These are phyloP conservation scores for Hipposideros larvatus DNA, from an alignment of 2,797 vertebrate species.

Conservation along the genomic window DNA sequence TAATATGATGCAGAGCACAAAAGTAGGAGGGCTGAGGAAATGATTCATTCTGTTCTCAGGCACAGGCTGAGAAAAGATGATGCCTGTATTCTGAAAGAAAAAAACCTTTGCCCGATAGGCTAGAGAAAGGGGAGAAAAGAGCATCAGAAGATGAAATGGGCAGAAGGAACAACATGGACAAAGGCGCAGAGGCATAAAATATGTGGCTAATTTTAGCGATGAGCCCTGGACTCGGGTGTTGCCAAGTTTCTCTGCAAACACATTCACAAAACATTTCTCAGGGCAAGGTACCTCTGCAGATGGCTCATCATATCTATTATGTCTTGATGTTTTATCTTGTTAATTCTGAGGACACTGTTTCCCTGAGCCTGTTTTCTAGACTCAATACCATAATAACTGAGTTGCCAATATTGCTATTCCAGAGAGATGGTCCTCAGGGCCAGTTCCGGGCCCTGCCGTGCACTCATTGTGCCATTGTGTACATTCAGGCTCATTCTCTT, in stretches of 20 bases:
- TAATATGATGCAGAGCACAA: neutral
- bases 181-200: neutral
- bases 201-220: neutral
- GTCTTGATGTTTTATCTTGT: constrained; percentile 52
- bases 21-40: neutral
- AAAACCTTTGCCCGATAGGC: neutral
- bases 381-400: neutral
- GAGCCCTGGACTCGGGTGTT: neutral
- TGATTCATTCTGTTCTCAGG: neutral
- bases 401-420: neutral
- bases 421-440: neutral
- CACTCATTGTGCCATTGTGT: neutral
- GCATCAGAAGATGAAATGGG: neutral
- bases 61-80: neutral
- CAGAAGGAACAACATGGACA: constrained; percentile 15
- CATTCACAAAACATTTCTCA: neutral
- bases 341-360: constrained; percentile 49
- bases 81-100: constrained; percentile 39
- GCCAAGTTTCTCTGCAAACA: constrained; percentile 38
- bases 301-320: neutral
- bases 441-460: neutral
- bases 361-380: neutral
- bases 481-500: neutral
- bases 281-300: constrained; percentile 53
- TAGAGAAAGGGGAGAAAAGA: neutral